Evolutionary conservation across 1,140 invertebrate species (phyloP).

Genomic region (Listronotus bonariensis): DNA sequence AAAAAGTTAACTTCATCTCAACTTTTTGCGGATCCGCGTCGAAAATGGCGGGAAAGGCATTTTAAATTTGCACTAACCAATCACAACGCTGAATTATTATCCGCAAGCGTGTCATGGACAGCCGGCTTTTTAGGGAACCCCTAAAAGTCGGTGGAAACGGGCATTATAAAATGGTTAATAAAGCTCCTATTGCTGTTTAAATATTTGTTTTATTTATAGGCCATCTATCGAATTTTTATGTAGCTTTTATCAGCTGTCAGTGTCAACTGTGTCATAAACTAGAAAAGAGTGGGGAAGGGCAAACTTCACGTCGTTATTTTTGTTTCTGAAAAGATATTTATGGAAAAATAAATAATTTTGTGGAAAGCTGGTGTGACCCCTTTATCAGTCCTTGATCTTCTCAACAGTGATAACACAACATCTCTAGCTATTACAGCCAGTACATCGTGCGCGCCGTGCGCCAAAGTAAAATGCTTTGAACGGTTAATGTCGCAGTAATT

Average conservation of each 20-base stretch:
- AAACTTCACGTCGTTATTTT: slow-evolving; percentile 15
- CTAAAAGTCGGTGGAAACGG: too few species aligned
- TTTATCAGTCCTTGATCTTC: slow-evolving; percentile 57
- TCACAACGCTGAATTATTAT: too few species aligned
- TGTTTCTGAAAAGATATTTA: slow-evolving; percentile 45
- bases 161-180: too few species aligned
- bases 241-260: slow-evolving; percentile 1
- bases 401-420: slow-evolving; percentile 42
- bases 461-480: slow-evolving; percentile 8
- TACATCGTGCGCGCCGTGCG: slow-evolving; percentile 35
- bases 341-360: slow-evolving; percentile 47
- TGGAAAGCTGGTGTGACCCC: slow-evolving; percentile 46
- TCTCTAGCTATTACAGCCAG: slow-evolving; percentile 35
- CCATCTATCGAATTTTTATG: too few species aligned
- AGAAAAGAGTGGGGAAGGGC: slow-evolving; percentile 10
- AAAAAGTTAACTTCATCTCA: too few species aligned
- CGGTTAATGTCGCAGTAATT: slow-evolving; percentile 32
- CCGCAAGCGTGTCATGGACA: too few species aligned
- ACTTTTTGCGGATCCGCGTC: too few species aligned
- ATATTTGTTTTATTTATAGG: too few species aligned
- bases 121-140: too few species aligned
- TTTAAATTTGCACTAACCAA: too few species aligned
- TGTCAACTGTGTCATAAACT: background rate
- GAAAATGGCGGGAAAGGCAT: too few species aligned
- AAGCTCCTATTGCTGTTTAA: too few species aligned